Evolutionary conservation across 2,113 vertebrate species (phyloP), one percentile per base, ranked within the genome.

Genomic region (Piliocolobus tephrosceles): DNA sequence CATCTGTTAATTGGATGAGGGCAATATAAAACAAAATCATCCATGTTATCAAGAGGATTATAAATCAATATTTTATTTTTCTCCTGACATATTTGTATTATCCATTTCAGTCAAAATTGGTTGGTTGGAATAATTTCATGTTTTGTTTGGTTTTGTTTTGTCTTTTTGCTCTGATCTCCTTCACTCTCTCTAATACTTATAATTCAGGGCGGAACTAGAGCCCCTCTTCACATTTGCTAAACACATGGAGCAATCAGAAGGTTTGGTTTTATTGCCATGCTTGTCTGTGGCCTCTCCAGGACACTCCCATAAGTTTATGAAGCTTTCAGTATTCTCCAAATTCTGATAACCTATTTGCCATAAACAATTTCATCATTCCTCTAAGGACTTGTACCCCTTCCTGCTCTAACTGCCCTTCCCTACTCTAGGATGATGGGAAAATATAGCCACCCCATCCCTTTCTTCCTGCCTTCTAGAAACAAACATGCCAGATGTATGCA

Each of bases 311-410:
- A 64, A 18, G 2, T 18, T 47, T n/a, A 30, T 22, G 27, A 38
- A 47, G 45, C 6, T 73, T 80, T 72, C 5, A 1, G 40, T 23
- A 17, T 52, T 89, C 35, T 47, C 18, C 32, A 88, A 50, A 45
- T 88, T 89, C 47, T 83, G 64, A 16, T 13, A 23, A 10, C 17
- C 5, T 55, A 1, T 40, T 80, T 1, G 8, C 4, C 4, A 16
- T 55, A 73, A 91, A 76, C 2, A 80, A 35, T 52, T 43, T 50
- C 66, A 83, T 78, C 35, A 43, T 3, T 57, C 20, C 3, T 40
- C 32, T 27, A 11, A 27, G 20, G 40, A 20, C 6, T 5, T 73
- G 2, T 22, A 2, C 8, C 1, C 1, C 6, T 52, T 45, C 32
- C 30, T 57, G 6, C 3, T 52, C 23, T 91, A 22, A 14, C 0